Conservation (phyloP, 2,113 vertebrate genomes). For the Cricetomys ansorgei region DNA sequence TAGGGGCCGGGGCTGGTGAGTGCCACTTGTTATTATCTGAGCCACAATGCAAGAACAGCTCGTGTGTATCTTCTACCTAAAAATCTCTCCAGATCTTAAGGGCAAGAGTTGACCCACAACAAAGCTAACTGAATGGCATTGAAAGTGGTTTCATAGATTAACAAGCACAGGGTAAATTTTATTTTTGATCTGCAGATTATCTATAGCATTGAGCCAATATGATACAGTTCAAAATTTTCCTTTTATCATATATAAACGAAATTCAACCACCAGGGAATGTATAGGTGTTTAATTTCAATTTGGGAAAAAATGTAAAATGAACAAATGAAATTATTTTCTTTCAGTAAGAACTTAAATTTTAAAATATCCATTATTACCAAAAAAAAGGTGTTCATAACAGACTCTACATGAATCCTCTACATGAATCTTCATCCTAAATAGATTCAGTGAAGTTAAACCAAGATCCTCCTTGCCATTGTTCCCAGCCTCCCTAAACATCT, state of each 20-base stretch:
- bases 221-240: slow-evolving; percentile 10
- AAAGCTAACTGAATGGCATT: background rate
- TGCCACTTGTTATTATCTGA: background rate
- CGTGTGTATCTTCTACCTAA: background rate
- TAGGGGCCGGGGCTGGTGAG: background rate
- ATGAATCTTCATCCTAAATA: background rate
- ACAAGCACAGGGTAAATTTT: background rate
- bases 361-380: background rate
- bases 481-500: background rate
- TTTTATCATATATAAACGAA: background rate
- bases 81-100: background rate
- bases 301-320: slow-evolving; percentile 32
- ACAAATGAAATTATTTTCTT: background rate
- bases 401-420: no score
- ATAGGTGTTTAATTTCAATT: background rate
- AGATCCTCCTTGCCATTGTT: background rate
- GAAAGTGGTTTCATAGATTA: slow-evolving; percentile 13
- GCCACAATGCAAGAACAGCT: background rate
- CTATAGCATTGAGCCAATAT: background rate
- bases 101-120: background rate
- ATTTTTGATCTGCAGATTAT: slow-evolving; percentile 14
- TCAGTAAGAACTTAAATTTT: background rate
- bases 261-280: background rate
- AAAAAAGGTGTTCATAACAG: background rate
- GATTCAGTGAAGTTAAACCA: background rate